Conservation (phyloP, 2,113 vertebrate genomes). For the Phyllopteryx taeniolatus region DNA sequence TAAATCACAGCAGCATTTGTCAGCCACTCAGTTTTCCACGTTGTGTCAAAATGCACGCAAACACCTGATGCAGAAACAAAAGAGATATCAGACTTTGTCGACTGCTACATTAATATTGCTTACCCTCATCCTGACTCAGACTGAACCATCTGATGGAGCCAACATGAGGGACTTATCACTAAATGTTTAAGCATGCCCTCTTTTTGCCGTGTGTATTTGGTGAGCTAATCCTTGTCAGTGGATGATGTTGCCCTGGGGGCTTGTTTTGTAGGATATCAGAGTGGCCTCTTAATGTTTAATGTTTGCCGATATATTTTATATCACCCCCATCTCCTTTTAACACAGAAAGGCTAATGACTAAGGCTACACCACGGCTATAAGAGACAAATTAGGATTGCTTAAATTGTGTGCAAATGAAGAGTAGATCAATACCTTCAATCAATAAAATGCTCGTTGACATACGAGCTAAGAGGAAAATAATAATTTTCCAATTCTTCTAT, state of each 20-base stretch:
- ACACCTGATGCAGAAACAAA: background rate
- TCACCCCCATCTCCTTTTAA: slow-evolving; percentile 68
- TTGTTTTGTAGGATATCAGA: slow-evolving; percentile 71
- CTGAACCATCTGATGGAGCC: slow-evolving; percentile 27
- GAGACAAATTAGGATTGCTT: slow-evolving; percentile 61
- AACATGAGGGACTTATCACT: slow-evolving; percentile 57
- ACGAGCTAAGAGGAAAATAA: background rate
- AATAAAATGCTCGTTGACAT: background rate
- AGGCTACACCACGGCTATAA: slow-evolving; percentile 44
- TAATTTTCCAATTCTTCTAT: background rate
- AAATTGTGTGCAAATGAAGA: slow-evolving; percentile 45
- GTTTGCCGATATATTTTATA: slow-evolving; percentile 71
- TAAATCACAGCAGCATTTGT: background rate
- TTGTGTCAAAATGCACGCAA: background rate
- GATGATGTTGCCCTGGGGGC: slow-evolving; percentile 58
- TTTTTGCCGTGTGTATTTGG: slow-evolving; percentile 55
- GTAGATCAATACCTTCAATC: background rate
- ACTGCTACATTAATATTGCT: background rate
- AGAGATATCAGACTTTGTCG: background rate
- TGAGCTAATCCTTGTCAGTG: slow-evolving; percentile 52
- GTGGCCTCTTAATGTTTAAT: slow-evolving; percentile 72
- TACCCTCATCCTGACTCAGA: slow-evolving; percentile 11
- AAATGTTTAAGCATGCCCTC: slow-evolving; percentile 60
- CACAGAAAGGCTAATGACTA: slow-evolving; percentile 74
- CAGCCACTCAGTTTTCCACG: background rate